Conservation (phyloP, 1,140 invertebrate species). For the Drosophila kepulauana region DNA sequence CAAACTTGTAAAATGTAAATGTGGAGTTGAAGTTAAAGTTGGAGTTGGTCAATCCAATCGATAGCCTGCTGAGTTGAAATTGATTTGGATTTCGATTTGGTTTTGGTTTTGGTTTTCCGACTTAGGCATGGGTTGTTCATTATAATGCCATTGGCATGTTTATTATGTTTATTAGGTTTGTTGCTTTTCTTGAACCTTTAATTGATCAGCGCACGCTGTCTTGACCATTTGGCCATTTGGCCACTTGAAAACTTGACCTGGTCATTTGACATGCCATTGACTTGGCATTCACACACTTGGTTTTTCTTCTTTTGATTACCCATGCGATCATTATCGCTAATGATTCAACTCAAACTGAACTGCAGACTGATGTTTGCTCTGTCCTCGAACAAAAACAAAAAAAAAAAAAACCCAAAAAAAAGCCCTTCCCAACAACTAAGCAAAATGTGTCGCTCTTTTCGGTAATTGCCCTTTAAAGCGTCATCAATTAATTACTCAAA, state of each 20-base stretch:
- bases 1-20: slow-evolving; percentile 21
- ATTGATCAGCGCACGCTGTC: slow-evolving; percentile 47
- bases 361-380: slow-evolving; percentile 8
- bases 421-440: not conserved
- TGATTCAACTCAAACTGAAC: slow-evolving; percentile 42
- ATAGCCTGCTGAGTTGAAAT: slow-evolving; percentile 35
- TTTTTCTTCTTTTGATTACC: slow-evolving; percentile 57
- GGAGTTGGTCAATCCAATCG: slow-evolving; percentile 29
- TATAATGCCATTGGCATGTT: slow-evolving; percentile 52
- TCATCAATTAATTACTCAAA: slow-evolving; percentile 73
- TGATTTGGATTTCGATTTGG: slow-evolving; percentile 20
- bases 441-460: slow-evolving; percentile 1
- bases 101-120: slow-evolving; percentile 23
- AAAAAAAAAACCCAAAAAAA: too few species aligned
- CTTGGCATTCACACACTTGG: slow-evolving; percentile 64
- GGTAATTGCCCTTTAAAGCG: slow-evolving; percentile 65
- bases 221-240: slow-evolving; percentile 25
- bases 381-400: slow-evolving; percentile 35
- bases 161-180: slow-evolving; percentile 44
- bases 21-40: not conserved
- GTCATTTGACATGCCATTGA: slow-evolving; percentile 74
- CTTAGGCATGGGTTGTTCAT: slow-evolving; percentile 32
- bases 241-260: slow-evolving; percentile 28
- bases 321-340: slow-evolving; percentile 69
- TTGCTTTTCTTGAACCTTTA: slow-evolving; percentile 29